These are phyloP conservation scores for Thalassarche chlororhynchos DNA, from an alignment of 2,113 vertebrate genomes.

Conservation along the genomic window DNA sequence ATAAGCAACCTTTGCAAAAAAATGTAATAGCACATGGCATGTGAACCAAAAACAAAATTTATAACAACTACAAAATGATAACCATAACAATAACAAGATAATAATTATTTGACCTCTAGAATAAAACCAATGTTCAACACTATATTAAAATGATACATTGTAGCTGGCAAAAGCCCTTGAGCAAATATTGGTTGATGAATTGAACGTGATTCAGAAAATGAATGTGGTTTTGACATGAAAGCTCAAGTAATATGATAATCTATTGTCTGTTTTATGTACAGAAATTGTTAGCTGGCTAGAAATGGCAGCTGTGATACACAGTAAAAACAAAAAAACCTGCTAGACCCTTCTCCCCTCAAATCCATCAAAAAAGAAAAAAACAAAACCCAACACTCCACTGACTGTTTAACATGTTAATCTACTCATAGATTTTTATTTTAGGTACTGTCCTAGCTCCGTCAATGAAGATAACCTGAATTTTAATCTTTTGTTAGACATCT, in stretches of 20 bases:
- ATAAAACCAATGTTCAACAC: slow-evolving; percentile 11
- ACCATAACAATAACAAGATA: slow-evolving; percentile 40
- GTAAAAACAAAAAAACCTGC: slow-evolving; percentile 2
- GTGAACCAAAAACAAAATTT: neutral
- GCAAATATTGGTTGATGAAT: slow-evolving; percentile 60
- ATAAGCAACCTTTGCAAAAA: slow-evolving; percentile 14
- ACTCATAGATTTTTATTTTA: slow-evolving; percentile 71
- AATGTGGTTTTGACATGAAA: slow-evolving; percentile 63
- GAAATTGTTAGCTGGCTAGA: slow-evolving; percentile 54
- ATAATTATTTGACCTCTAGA: slow-evolving; percentile 43
- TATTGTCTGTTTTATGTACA: slow-evolving; percentile 53
- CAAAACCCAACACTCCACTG: neutral
- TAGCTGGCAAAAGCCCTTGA: slow-evolving; percentile 52
- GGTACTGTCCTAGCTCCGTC: slow-evolving; percentile 60
- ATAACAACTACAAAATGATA: neutral
- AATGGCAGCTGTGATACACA: slow-evolving; percentile 35
- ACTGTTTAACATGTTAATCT: slow-evolving; percentile 67
- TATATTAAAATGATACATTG: slow-evolving; percentile 52
- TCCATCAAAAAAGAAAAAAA: neutral
- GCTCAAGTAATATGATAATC: slow-evolving; percentile 46
- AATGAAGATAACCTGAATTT: slow-evolving; percentile 76
- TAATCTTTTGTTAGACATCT: slow-evolving; percentile 73
- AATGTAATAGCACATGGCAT: neutral
- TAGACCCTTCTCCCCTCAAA: neutral
- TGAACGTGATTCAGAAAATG: slow-evolving; percentile 56